Percentiles rank a stretch among this genome's conserved stretches.
Conservation (phyloP, 2,888 invertebrate genomes). For the Hydrotaea diabolus region DNA sequence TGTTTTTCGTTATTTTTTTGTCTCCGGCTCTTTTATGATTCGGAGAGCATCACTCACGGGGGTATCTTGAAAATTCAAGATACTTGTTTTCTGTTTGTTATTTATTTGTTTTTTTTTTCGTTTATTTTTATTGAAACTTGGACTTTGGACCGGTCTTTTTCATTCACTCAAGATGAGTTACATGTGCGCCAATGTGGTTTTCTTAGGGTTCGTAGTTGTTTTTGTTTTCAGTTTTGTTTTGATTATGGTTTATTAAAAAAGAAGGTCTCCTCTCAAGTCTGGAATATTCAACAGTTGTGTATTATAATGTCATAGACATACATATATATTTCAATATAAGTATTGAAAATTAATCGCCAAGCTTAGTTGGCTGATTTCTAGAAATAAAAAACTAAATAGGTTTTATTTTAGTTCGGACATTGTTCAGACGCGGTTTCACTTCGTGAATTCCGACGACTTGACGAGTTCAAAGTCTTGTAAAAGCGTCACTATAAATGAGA, state of each 20-base stretch:
- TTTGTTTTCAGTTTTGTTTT: conserved; percentile 26
- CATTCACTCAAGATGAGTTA: conserved; percentile 44
- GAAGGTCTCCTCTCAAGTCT: conserved; percentile 32
- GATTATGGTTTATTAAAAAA: background rate
- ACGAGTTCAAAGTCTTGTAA: no score
- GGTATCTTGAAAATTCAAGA: conserved; percentile 48
- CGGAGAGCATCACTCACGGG: conserved; percentile 2
- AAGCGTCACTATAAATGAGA: no score
- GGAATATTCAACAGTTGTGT: conserved; percentile 2
- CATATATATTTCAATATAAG: no score
- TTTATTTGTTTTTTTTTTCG: conserved; percentile 36
- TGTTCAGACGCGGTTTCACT: no score
- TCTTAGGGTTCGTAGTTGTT: conserved; percentile 5
- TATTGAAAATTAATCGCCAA: no score
- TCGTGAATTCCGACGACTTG: no score
- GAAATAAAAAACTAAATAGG: no score
- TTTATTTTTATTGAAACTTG: conserved; percentile 15
- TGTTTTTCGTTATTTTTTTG: background rate
- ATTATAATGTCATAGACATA: no score
- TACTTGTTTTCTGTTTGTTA: conserved; percentile 27
- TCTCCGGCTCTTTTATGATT: background rate
- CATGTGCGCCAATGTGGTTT: conserved; percentile 33
- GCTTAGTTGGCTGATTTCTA: no score
- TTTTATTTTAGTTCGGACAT: no score
- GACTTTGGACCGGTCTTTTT: conserved; percentile 51